phyloP scores from a whole-genome alignment of 2,888 invertebrate genomes.

The Penaeus monodon region DNA sequence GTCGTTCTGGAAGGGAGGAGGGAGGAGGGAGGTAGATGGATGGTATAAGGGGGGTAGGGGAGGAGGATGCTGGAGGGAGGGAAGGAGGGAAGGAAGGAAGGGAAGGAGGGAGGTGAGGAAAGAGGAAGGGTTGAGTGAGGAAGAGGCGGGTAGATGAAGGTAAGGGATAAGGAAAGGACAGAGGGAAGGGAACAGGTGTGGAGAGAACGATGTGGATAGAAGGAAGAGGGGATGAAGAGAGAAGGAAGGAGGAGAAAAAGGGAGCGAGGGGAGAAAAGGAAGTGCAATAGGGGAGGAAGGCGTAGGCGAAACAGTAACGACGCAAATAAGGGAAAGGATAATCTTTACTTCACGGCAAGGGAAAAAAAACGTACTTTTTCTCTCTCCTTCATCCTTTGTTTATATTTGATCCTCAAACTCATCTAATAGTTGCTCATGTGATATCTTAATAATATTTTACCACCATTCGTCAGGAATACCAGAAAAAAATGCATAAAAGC shows the following conservation, averaged over 20 bases:
- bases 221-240: too few relatives aligned
- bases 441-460: neutral
- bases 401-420: neutral
- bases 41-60: neutral
- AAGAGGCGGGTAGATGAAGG: neutral
- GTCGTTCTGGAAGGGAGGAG: slow-evolving; percentile 5
- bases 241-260: too few relatives aligned
- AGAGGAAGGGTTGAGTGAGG: neutral
- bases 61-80: neutral
- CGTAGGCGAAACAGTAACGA: neutral
- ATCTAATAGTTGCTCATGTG: neutral
- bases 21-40: neutral
- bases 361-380: neutral
- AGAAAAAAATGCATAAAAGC: too few relatives aligned
- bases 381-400: neutral
- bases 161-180: too few relatives aligned
- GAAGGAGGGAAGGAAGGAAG: neutral
- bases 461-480: too few relatives aligned
- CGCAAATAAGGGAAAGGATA: neutral
- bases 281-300: neutral
- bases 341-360: neutral
- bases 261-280: too few relatives aligned
- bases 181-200: neutral
- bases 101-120: neutral
- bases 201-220: neutral